phyloP scores from a whole-genome alignment of 2,888 invertebrate genomes.

The Diogma glabrata region DNA sequence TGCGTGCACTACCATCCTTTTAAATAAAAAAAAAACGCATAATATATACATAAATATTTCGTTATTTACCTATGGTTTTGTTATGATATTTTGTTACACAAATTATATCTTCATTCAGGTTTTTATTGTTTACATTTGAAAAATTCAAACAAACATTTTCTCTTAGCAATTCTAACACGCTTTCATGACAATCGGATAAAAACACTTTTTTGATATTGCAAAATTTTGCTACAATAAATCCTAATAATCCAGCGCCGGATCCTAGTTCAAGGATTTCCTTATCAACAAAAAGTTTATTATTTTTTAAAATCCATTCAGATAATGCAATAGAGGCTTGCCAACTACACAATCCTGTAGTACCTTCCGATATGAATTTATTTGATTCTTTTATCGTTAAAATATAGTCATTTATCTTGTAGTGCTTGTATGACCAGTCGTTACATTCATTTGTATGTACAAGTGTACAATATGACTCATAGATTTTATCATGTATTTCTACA shows the following conservation, averaged over 20 bases:
- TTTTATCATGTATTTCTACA: conserved; percentile 49
- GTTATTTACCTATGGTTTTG: too few species aligned
- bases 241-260: conserved; percentile 63
- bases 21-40: too few species aligned
- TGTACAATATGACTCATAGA: conserved; percentile 49
- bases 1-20: too few species aligned
- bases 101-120: too few species aligned
- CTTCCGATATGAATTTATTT: conserved; percentile 57
- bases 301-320: conserved; percentile 55
- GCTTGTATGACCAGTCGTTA: conserved; percentile 44
- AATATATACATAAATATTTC: too few species aligned
- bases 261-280: conserved; percentile 62
- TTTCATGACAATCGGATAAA: conserved; percentile 57
- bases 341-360: conserved; percentile 67
- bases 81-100: too few species aligned
- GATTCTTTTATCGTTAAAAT: conserved; percentile 56
- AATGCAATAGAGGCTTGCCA: conserved; percentile 69
- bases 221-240: conserved; percentile 45
- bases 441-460: conserved; percentile 24
- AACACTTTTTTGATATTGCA: conserved; percentile 43
- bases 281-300: conserved; percentile 39
- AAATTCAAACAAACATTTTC: conserved; percentile 39
- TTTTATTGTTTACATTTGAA: too few species aligned
- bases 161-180: conserved; percentile 49
- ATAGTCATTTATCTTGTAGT: conserved; percentile 41